Percentiles rank a stretch among this genome's conserved stretches.
Conservation (phyloP, 2,113 vertebrate species). For the Bos taurus region ARS-UCD2.0 NC_037350.1:36390501-36391000, state of each 20-base stretch:
- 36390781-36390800: not conserved
- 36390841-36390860: too few relatives aligned
- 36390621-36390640: not conserved
- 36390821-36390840: too few relatives aligned
- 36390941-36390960: too few relatives aligned
- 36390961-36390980: not conserved
- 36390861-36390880: too few relatives aligned
- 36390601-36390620: not conserved
- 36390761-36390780: not conserved
- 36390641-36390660: not conserved
- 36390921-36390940: too few relatives aligned
- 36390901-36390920: too few relatives aligned
- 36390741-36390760: not conserved
- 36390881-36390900: too few relatives aligned
- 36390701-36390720: not conserved
- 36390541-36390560: not conserved
- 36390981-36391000: not conserved
- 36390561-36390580: not conserved
- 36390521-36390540: not conserved
- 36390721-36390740: not conserved
- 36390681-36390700: not conserved
- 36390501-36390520: not conserved
- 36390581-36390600: not conserved
- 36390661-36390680: not conserved
- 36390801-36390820: not conserved